Evolutionary conservation across 2,113 vertebrate genomes (phyloP).

Genomic region (Labeo catla): DNA sequence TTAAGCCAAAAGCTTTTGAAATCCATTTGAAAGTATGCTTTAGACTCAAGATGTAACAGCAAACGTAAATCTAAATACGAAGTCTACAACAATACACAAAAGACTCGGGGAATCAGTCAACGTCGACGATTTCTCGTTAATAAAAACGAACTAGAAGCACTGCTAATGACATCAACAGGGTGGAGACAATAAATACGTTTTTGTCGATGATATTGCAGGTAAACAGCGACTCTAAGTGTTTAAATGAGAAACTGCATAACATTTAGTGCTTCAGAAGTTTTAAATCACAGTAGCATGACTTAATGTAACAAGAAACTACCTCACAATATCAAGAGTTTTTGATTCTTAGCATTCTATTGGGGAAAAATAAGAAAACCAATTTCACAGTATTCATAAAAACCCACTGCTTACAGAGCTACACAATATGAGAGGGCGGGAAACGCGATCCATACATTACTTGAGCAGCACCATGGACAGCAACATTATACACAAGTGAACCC

Average conservation of each 20-base stretch:
- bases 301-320: background rate
- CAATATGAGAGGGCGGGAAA: background rate
- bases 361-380: background rate
- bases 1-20: background rate
- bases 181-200: background rate
- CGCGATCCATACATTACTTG: background rate
- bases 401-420: no score
- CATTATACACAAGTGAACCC: background rate
- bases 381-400: background rate
- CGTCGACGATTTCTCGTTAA: background rate
- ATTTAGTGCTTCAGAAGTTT: background rate
- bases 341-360: background rate
- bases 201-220: background rate
- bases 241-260: background rate
- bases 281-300: background rate
- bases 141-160: background rate
- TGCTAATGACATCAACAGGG: background rate
- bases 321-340: background rate
- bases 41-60: background rate
- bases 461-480: constrained; percentile 21
- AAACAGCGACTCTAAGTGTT: constrained; percentile 58
- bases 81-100: background rate
- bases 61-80: background rate
- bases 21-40: background rate
- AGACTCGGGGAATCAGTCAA: background rate